Percentiles rank a stretch among this genome's conserved stretches.
Evolutionary conservation across 2,888 invertebrate species (phyloP).

Genomic region (Parnassius glacialis): DNA sequence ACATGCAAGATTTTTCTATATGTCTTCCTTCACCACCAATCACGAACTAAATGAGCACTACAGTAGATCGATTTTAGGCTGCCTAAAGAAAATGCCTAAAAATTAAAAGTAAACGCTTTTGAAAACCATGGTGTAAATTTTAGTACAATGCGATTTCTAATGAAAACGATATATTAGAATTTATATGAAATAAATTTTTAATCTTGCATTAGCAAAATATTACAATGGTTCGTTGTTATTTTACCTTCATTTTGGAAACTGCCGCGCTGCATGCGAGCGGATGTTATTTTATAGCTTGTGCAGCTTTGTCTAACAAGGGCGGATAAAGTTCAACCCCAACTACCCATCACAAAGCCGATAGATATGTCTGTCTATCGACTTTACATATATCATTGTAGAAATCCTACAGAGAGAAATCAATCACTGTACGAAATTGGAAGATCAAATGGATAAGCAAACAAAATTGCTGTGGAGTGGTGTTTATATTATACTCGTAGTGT

Average conservation of each 20-base stretch:
- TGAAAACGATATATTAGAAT: no score
- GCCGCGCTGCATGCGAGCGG: neutral
- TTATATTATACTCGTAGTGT: neutral
- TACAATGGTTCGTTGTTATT: neutral
- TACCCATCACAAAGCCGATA: slow-evolving; percentile 17
- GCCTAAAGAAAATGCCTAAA: no score
- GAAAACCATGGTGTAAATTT: no score
- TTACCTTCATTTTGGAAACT: neutral
- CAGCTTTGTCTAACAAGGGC: slow-evolving; percentile 5
- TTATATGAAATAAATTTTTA: no score
- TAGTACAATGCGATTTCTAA: no score
- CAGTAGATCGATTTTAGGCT: no score
- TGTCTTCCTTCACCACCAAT: no score
- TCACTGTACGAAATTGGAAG: slow-evolving; percentile 23
- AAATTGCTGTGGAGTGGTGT: slow-evolving; percentile 2
- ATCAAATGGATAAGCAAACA: slow-evolving; percentile 18
- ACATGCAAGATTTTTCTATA: no score
- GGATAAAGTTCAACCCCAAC: slow-evolving; percentile 6
- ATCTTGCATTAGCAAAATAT: neutral
- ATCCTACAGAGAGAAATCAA: slow-evolving; percentile 19
- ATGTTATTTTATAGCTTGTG: neutral
- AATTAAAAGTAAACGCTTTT: no score
- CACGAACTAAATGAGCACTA: no score
- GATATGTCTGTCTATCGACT: slow-evolving; percentile 7
- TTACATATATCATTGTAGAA: slow-evolving; percentile 15